These are phyloP conservation scores for Desmophyllum pertusum DNA, from an alignment of 92 coral and sea anemone species.

Conservation along the genomic window DNA sequence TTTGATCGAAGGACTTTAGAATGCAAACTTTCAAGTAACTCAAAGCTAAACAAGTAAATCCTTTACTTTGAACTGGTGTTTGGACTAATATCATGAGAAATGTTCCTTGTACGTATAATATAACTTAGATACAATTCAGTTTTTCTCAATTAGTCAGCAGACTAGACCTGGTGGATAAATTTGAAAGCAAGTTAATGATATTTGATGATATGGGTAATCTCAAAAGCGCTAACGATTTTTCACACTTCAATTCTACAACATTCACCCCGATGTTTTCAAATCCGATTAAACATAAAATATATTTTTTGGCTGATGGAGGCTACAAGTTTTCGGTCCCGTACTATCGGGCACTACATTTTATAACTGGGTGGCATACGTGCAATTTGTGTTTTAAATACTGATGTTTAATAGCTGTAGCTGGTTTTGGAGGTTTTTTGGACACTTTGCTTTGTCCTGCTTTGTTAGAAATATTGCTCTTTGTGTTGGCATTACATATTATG, in stretches of 20 bases:
- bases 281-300: constrained; percentile 11
- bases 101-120: background rate
- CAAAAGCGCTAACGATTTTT: background rate
- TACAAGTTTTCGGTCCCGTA: background rate
- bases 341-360: too few species aligned
- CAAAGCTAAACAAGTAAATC: constrained; percentile 12
- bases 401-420: background rate
- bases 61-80: background rate
- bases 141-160: too few species aligned
- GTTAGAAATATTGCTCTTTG: background rate
- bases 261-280: background rate
- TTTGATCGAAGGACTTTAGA: constrained; percentile 20
- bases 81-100: background rate
- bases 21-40: constrained; percentile 36
- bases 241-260: background rate
- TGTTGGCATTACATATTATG: constrained; percentile 3
- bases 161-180: background rate
- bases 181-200: background rate
- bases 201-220: background rate
- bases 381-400: constrained; percentile 2
- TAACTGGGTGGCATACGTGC: too few species aligned
- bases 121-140: background rate
- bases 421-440: background rate
- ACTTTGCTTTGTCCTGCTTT: background rate
- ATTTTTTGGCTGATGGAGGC: background rate